Evolutionary conservation across 2,797 vertebrate genomes (phyloP).

Genomic region (Sebastes baramenuke): DNA sequence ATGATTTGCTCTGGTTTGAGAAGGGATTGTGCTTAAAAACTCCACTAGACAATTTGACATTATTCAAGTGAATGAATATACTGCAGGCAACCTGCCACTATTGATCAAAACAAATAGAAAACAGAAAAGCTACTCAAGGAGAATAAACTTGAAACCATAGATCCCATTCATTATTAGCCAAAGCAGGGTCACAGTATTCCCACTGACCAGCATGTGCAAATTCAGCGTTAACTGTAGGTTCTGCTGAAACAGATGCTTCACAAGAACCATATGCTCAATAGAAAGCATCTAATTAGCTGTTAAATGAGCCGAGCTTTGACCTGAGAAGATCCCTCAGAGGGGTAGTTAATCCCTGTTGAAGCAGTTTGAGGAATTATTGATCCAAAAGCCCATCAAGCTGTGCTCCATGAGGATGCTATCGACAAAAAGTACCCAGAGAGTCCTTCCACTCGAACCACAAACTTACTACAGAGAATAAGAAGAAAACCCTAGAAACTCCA

Average conservation of each 20-base stretch:
- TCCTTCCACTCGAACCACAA: constrained; percentile 37
- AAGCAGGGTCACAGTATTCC: constrained; percentile 33
- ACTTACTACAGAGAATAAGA: constrained; percentile 20
- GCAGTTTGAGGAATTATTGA: constrained; percentile 77
- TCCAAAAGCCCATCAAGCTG: constrained; percentile 62
- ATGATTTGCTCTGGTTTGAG: constrained; percentile 47
- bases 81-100: constrained; percentile 10
- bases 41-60: constrained; percentile 46
- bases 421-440: constrained; percentile 51
- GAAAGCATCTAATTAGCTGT: constrained; percentile 77
- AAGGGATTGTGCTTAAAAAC: constrained; percentile 48
- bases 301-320: constrained; percentile 72
- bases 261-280: constrained; percentile 68
- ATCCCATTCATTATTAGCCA: constrained; percentile 31
- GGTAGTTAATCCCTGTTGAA: constrained; percentile 76
- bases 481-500: not conserved
- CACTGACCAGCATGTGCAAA: constrained; percentile 40
- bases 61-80: constrained; percentile 35
- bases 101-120: constrained; percentile 53
- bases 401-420: constrained; percentile 64
- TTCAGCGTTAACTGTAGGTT: constrained; percentile 49
- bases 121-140: constrained; percentile 15
- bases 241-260: constrained; percentile 63
- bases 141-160: constrained; percentile 8
- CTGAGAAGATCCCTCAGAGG: constrained; percentile 61